Evolutionary conservation across 2,888 invertebrate species (phyloP), one percentile per base, ranked within the genome.

Genomic region (Neuroscelio doddi): DNA sequence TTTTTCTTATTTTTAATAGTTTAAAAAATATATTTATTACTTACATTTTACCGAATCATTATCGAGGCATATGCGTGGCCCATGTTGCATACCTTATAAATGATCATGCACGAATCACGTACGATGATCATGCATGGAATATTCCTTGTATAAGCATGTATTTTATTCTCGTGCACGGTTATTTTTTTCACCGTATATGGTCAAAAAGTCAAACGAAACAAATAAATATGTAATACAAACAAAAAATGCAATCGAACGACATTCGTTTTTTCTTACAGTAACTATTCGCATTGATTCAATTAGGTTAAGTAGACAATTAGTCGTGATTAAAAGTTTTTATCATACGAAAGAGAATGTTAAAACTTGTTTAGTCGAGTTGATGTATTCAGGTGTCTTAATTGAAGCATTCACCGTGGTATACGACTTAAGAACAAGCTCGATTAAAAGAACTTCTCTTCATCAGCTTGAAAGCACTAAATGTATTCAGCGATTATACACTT

Each of bases 331-430:
- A 62, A 63, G 63, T 63, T 63, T 46, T 51, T 63, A 63, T 56
- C 63, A 44, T 34, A 45, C 56, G 51, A 56, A 56, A 44, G 51
- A 34, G 55, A 63, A 56, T 27, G 42, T 34, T 50, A 51, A 51
- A 63, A 63, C 51, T 63, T 63, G 56, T 63, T 63, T 63, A 46
- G 56, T 38, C 9, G 27, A 21, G 55, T 51, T 56, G 57, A 58
- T 58, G 49, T 64, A 64, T 64, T 57, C 57, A 52, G 57, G 52
- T 53, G 57, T 52, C 57, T 64, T 57, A 57, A 64, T 57, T 64
- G 64, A 64, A 57, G 64, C 57, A 47, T 64, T 64, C 57, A 49
- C 57, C 52, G 42, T 24, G 36, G 63, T 50, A 41, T 49, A 57
- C 42, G 63, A 57, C 38, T 42, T 30, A 46, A 17, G 62, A 63